Evolutionary conservation across 2,888 invertebrate species (phyloP).

Genomic region (Abscondita cerata): DNA sequence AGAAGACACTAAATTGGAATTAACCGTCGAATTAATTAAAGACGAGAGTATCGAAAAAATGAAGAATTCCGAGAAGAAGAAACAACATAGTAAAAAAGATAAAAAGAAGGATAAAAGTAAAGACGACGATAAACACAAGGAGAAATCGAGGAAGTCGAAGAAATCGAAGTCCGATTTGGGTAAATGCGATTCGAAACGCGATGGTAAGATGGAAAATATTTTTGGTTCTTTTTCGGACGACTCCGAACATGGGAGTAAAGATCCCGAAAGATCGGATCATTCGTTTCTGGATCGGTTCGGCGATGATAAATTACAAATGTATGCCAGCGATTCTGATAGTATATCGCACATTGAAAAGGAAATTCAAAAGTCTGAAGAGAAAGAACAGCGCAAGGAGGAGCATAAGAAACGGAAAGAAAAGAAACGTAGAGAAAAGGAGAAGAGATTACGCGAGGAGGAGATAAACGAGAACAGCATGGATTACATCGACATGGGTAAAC

Average conservation of each 20-base stretch:
- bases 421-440: slow-evolving; percentile 68
- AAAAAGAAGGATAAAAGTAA: slow-evolving; percentile 67
- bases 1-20: slow-evolving; percentile 61
- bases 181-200: slow-evolving; percentile 65
- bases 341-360: slow-evolving; percentile 42
- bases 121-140: slow-evolving; percentile 63
- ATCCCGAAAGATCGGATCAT: slow-evolving; percentile 40
- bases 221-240: slow-evolving; percentile 86
- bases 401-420: slow-evolving; percentile 68
- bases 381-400: slow-evolving; percentile 61
- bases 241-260: slow-evolving; percentile 57
- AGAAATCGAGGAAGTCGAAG: slow-evolving; percentile 67
- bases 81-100: slow-evolving; percentile 64
- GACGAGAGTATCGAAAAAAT: slow-evolving; percentile 50
- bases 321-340: slow-evolving; percentile 63
- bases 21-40: slow-evolving; percentile 44
- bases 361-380: slow-evolving; percentile 38
- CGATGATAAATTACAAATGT: slow-evolving; percentile 47
- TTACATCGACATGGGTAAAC: slow-evolving; percentile 81
- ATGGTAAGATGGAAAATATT: slow-evolving; percentile 87
- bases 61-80: slow-evolving; percentile 55
- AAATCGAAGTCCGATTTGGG: slow-evolving; percentile 56
- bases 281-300: slow-evolving; percentile 35
- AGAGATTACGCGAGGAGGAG: slow-evolving; percentile 61
- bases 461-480: slow-evolving; percentile 80